phyloP scores from a whole-genome alignment of 2,113 vertebrate species.

The Laticauda laticaudata region DNA sequence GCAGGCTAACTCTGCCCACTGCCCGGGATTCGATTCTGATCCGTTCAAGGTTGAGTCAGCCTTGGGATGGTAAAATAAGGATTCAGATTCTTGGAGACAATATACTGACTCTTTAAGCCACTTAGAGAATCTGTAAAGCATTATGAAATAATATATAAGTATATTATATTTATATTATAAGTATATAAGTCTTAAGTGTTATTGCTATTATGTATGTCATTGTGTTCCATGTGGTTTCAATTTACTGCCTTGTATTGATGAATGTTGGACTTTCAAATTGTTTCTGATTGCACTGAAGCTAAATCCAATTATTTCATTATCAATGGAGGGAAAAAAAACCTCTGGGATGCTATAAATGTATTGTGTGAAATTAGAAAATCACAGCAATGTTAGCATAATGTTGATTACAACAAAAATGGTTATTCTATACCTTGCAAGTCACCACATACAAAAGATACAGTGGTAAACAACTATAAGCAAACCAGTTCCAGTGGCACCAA shows the following conservation, averaged over 20 bases:
- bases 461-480: not conserved
- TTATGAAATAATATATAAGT: not conserved
- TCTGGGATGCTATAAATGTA: conserved; percentile 8
- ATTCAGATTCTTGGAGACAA: not conserved
- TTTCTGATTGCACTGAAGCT: not conserved
- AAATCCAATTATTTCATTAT: not conserved
- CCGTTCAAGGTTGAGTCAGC: not conserved
- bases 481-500: not conserved
- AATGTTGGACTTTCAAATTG: not conserved
- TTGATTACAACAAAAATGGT: too few species aligned
- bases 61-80: not conserved
- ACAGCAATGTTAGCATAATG: not conserved
- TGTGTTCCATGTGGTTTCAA: not conserved
- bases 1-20: not conserved
- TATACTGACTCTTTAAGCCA: not conserved
- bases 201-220: not conserved
- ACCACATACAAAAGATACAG: not conserved
- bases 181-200: not conserved
- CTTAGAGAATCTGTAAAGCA: not conserved
- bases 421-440: not conserved
- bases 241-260: not conserved
- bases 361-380: not conserved
- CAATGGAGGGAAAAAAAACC: not conserved
- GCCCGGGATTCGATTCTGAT: not conserved
- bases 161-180: too few species aligned